Base-by-base conservation (phyloP, 2,797 vertebrate genomes). In the Adelosebastes latens region DNA sequence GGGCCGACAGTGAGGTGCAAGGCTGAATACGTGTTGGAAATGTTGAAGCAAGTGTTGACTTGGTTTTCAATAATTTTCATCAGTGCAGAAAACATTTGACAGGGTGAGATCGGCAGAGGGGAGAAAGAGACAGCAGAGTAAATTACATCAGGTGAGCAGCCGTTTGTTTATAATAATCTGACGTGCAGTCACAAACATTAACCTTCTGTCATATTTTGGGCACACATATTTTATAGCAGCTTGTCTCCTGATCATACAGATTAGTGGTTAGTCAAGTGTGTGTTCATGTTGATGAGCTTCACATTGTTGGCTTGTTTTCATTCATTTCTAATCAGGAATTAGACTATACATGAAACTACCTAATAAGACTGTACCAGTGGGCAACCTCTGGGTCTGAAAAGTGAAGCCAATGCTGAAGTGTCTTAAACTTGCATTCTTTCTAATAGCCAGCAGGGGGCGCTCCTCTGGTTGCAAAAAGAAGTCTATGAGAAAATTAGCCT, bases 51-150 rank as follows among this genome's bases (percentile, higher is more conserved):
- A 61, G 61, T 34, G 52, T 72, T 84, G 73, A 78, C 80, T 80
- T 68, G 31, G 66, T 73, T 87, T 68, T 73, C 46, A 69, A 68
- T 75, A 2, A 73, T 84, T 77, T 72, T 56, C 63, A 72, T 27
- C 52, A 31, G 31, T 8, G 34, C 42, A 70, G 24, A 75, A 71
- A 75, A 52, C 8, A 62, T 64, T 29, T 82, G 67, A 83, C 52
- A 65, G 64, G 29, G 11, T 36, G 34, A 86, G 69, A 79, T 27
- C 78, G 55, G 8, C 6, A 42, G 58, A 70, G 16, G 46, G 42
- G 5, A 74, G 10, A 62, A 58, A 34, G 22, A 82, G n/a, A 75
- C 52, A 67, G 49, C 22, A 60, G 14, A 55, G 25, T 63, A n/a
- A 66, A 52, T 27, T 0, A 58, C 14, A 68, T 79, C 16, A 46